Evolutionary conservation across 2,797 vertebrate species (phyloP).

Genomic region (Urophycis tenuis): DNA sequence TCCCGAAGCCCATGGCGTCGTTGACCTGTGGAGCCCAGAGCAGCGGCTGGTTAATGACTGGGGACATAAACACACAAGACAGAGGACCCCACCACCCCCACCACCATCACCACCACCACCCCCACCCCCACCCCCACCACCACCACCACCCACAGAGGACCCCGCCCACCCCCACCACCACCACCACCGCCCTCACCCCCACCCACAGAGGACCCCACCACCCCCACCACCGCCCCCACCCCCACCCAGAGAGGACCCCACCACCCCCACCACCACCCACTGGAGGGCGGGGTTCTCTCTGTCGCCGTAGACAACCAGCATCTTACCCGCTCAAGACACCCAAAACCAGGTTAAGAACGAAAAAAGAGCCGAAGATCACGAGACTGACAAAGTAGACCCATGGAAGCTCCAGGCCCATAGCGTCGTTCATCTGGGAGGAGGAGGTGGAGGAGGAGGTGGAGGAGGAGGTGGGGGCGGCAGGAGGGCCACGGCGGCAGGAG

Average conservation of each 20-base stretch:
- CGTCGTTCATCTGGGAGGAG: constrained; percentile 93
- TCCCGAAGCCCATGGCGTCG: constrained; percentile 92
- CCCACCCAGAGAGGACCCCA: constrained; percentile 22
- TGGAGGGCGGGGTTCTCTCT: constrained; percentile 64
- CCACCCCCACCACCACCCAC: no score
- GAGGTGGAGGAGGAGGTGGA: no score
- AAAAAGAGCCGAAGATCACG: constrained; percentile 99
- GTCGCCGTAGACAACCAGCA: constrained; percentile 73
- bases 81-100: constrained; percentile 23
- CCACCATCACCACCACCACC: background rate
- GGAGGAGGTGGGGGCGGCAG: background rate
- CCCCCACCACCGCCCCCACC: no score
- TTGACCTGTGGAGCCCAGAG: constrained; percentile 82
- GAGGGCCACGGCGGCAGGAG: constrained; percentile 28
- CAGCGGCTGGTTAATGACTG: constrained; percentile 37
- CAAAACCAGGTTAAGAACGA: constrained; percentile 99
- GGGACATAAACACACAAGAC: constrained; percentile 23
- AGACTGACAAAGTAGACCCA: constrained; percentile 99
- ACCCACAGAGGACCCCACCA: constrained; percentile 8
- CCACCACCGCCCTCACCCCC: constrained; percentile 5
- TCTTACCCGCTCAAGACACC: constrained; percentile 99
- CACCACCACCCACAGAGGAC: constrained; percentile 32
- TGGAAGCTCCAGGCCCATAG: constrained; percentile 99
- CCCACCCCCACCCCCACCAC: no score
- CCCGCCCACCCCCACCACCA: no score